phyloP scores from a whole-genome alignment of 2,113 vertebrate genomes.

The Nothoprocta perdicaria region DNA sequence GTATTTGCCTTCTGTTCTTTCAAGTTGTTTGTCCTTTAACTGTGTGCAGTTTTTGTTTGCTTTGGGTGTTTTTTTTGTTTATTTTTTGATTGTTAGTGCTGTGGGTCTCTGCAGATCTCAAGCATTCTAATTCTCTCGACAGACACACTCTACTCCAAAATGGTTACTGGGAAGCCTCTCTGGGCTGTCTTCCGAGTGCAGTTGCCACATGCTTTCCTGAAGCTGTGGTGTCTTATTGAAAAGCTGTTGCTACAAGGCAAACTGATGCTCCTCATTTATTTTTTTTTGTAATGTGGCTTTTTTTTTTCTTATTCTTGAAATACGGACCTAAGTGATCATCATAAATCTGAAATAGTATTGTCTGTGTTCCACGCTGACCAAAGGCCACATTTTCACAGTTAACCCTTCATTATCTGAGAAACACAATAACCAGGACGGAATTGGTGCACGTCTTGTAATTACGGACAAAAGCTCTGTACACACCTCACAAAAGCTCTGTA shows the following conservation, averaged over 20 bases:
- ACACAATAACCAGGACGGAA: rapidly evolving
- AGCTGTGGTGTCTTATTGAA: background rate
- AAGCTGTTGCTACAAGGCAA: background rate
- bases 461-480: background rate
- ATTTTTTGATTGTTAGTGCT: background rate
- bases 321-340: background rate
- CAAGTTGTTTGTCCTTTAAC: background rate
- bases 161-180: background rate
- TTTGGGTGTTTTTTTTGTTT: too few species aligned
- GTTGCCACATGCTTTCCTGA: background rate
- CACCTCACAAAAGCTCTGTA: background rate
- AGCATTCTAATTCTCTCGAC: background rate
- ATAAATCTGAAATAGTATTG: background rate
- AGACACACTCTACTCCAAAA: background rate
- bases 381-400: background rate
- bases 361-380: background rate
- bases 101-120: background rate
- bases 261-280: background rate
- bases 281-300: background rate
- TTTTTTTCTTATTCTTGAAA: background rate
- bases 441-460: rapidly evolving
- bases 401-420: background rate
- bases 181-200: background rate
- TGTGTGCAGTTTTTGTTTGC: background rate
- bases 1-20: background rate